Evolutionary conservation across 2,113 vertebrate species (phyloP), one percentile per base, ranked within the genome.

Genomic region (Hepsetus odoe): DNA sequence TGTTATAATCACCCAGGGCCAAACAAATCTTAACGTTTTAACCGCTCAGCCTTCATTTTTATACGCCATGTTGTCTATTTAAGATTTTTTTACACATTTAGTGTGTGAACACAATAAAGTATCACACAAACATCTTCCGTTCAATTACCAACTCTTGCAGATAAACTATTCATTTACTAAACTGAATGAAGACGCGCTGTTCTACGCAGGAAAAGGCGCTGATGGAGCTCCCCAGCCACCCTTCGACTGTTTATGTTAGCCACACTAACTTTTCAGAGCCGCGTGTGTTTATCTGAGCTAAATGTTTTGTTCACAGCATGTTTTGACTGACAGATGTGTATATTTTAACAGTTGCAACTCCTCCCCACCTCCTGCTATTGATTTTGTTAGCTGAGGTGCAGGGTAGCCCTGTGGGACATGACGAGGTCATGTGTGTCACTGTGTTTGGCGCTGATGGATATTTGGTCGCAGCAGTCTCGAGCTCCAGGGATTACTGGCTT

Each of bases 271-370:
- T 74, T 82, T 79, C 44, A 64, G 59, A 58, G 51, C 44, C 38
- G 33, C 44, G 32, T 72, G 67, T 81, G 58, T 76, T 65, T 72
- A 6, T 64, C 75, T 32, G 64, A 66, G 49, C 66, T 67, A 78
- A 61, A 74, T 76, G 62, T 79, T 82, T 81, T 72, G 82, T 77
- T 82, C 61, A 42, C 49, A 77, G 72, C 69, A 38, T 71, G 42
- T 62, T 76, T 71, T 80, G 78, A 76, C 72, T 82, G 76, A 85
- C 72, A 76, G 82, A 79, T 80, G 59, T 81, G 77, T 79, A 72
- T 83, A 83, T 86, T 81, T 84, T 82, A 53, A 76, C 72, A 66
- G 73, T 64, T 51, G 75, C 81, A 62, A 32, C 66, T 33, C 62
- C 72, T 73, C 55, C 68, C 70, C 40, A 26, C 74, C 55, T 59